Evolutionary conservation across 2,888 invertebrate species (phyloP).

Genomic region (Mystacides longicornis): DNA sequence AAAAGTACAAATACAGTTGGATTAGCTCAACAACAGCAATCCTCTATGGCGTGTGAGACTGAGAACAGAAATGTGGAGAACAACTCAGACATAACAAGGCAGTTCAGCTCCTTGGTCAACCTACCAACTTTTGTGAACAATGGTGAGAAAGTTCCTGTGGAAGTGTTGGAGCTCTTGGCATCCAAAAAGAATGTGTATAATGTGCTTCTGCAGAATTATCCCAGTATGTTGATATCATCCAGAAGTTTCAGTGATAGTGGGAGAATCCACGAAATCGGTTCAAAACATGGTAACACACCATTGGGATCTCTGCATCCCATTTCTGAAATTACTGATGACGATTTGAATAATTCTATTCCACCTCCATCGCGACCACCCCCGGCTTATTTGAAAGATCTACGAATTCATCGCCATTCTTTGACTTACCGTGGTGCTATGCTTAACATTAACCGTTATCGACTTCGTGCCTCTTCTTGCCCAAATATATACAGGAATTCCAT

Average conservation of each 20-base stretch:
- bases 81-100: slow-evolving; percentile 43
- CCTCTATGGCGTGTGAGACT: slow-evolving; percentile 9
- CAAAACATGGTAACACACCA: slow-evolving; percentile 30
- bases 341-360: slow-evolving; percentile 37
- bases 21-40: slow-evolving; percentile 42
- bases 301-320: slow-evolving; percentile 41
- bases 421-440: slow-evolving; percentile 82
- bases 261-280: slow-evolving; percentile 35
- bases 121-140: slow-evolving; percentile 77
- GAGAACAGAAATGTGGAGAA: slow-evolving; percentile 27
- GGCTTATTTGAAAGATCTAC: slow-evolving; percentile 64
- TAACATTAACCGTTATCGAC: slow-evolving; percentile 71
- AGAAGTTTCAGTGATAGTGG: slow-evolving; percentile 64
- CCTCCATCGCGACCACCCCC: slow-evolving; percentile 47
- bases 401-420: slow-evolving; percentile 69
- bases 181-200: slow-evolving; percentile 63
- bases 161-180: slow-evolving; percentile 66
- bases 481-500: slow-evolving; percentile 83
- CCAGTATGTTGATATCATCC: slow-evolving; percentile 62
- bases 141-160: slow-evolving; percentile 68
- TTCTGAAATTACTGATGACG: slow-evolving; percentile 37
- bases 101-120: slow-evolving; percentile 74
- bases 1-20: slow-evolving; percentile 60
- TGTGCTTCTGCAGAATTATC: slow-evolving; percentile 67
- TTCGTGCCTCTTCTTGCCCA: slow-evolving; percentile 82